Evolutionary conservation across 2,888 invertebrate genomes (phyloP).

Genomic region (Hylaea fasciaria): DNA sequence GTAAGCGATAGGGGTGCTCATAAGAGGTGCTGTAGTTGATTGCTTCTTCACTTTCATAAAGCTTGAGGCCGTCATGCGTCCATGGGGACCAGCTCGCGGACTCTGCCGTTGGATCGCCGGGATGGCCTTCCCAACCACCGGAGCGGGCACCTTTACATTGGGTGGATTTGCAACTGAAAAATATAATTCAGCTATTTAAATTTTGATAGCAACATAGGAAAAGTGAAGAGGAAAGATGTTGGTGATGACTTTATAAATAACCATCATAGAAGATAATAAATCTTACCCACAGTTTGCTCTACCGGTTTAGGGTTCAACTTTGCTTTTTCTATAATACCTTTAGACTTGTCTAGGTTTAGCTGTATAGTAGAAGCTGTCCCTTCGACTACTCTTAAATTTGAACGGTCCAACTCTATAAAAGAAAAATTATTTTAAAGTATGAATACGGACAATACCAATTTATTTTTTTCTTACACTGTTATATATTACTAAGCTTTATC

Average conservation of each 20-base stretch:
- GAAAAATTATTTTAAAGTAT: not conserved
- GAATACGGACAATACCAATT: no score
- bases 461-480: no score
- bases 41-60: slow-evolving; percentile 13
- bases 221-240: no score
- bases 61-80: slow-evolving; percentile 21
- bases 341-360: slow-evolving; percentile 5
- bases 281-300: not conserved
- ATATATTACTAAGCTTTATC: no score
- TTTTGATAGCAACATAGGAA: no score
- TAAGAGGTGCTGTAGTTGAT: not conserved
- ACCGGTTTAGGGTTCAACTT: not conserved
- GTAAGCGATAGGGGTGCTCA: not conserved
- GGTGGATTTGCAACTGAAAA: no score
- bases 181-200: no score
- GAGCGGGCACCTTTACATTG: no score
- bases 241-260: no score
- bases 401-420: slow-evolving; percentile 9
- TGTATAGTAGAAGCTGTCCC: slow-evolving; percentile 2
- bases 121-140: no score
- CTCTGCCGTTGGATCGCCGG: not conserved
- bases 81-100: not conserved
- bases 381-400: slow-evolving; percentile 18
- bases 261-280: no score
- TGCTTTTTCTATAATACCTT: not conserved